These are phyloP conservation scores for Clarias pachynema DNA, from an alignment of 2,797 vertebrate genomes.

Conservation along the genomic window DNA sequence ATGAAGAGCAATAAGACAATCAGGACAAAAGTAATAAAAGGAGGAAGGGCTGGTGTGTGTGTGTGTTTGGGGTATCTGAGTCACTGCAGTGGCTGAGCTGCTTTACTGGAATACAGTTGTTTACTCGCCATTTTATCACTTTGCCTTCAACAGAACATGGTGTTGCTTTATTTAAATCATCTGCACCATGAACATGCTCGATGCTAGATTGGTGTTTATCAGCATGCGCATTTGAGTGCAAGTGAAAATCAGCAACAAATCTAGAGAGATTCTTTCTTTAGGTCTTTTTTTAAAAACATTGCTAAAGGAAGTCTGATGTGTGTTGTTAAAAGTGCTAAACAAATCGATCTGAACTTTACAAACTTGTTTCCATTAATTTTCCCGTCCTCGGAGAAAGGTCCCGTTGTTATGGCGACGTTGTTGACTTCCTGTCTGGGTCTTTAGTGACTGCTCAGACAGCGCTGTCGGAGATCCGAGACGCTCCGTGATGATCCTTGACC, in stretches of 20 bases:
- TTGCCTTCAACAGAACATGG: background rate
- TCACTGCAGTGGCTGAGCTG: background rate
- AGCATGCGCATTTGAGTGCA: no score
- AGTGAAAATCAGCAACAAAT: no score
- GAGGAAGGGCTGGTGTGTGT: background rate
- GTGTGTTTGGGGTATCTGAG: background rate
- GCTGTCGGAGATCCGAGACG: constrained; percentile 23
- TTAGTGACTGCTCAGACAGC: constrained; percentile 6
- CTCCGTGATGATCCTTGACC: background rate
- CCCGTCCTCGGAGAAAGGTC: background rate
- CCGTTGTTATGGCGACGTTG: background rate
- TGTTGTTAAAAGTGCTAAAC: background rate
- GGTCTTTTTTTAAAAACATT: background rate
- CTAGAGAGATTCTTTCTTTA: no score
- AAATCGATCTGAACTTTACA: background rate
- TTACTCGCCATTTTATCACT: background rate
- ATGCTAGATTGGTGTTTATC: no score
- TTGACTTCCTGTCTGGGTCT: constrained; percentile 30
- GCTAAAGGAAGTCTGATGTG: background rate
- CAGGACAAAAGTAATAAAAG: background rate
- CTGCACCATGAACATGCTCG: no score
- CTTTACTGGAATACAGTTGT: background rate
- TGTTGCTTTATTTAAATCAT: no score
- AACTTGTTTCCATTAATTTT: background rate
- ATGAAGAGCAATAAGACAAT: background rate